These are phyloP conservation scores for Onychomys leucogaster DNA, from an alignment of 2,797 vertebrate species.

Conservation along the genomic window DNA sequence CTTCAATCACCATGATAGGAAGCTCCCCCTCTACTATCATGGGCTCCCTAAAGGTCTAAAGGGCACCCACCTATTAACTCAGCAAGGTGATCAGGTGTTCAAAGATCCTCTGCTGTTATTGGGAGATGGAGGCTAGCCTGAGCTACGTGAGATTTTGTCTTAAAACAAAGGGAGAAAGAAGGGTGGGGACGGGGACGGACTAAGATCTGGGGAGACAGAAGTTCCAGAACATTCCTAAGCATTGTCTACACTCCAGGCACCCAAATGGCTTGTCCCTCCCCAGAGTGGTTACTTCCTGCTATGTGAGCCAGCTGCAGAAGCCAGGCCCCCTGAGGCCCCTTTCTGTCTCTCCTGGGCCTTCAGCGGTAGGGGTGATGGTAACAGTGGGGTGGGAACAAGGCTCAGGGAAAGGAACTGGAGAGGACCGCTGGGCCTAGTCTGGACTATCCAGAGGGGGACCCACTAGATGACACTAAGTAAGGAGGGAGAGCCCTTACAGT, in stretches of 20 bases:
- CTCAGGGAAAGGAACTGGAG: neutral
- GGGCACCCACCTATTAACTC: accelerated
- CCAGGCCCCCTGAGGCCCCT: neutral
- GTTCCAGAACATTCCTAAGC: neutral
- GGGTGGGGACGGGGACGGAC: too few relatives aligned
- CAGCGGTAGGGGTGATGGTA: accelerated
- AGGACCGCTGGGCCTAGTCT: neutral
- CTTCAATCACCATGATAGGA: neutral
- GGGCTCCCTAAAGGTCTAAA: neutral
- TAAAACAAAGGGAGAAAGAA: neutral
- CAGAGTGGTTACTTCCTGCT: neutral
- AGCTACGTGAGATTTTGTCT: neutral
- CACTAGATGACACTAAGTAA: neutral
- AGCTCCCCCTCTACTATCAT: neutral
- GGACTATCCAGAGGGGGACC: neutral
- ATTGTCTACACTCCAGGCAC: neutral
- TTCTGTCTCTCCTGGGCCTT: neutral
- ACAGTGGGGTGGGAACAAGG: neutral
- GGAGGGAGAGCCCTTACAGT: neutral
- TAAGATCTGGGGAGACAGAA: neutral
- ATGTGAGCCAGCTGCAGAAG: neutral
- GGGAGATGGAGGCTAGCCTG: neutral
- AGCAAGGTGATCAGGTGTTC: neutral
- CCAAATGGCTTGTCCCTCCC: neutral
- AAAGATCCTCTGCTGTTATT: neutral